Conservation (phyloP, 2,888 invertebrate genomes). For the Tubulanus polymorphus region DNA sequence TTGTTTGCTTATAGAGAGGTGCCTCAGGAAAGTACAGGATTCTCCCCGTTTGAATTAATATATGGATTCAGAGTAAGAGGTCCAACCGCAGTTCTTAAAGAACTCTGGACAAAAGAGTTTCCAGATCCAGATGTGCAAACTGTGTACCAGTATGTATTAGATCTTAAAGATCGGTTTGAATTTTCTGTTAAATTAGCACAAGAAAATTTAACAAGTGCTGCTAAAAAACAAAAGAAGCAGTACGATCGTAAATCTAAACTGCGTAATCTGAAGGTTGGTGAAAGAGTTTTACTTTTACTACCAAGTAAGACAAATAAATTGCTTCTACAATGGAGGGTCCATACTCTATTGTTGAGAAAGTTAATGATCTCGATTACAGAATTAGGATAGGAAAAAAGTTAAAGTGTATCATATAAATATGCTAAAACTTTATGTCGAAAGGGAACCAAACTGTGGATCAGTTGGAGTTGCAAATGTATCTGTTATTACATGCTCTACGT, state of each 20-base stretch:
- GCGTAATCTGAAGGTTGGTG: constrained; percentile 5
- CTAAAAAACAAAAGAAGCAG: constrained; percentile 4
- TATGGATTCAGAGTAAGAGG: not conserved
- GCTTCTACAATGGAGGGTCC: constrained; percentile 18
- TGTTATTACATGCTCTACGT: too few relatives aligned
- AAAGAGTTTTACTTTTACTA: constrained; percentile 11
- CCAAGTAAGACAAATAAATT: constrained; percentile 14
- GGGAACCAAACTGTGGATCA: too few relatives aligned
- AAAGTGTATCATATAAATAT: constrained; percentile 9
- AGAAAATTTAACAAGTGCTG: constrained; percentile 8
- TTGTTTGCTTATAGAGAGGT: constrained; percentile 22
- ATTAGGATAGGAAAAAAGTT: constrained; percentile 9
- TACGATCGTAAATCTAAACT: constrained; percentile 8
- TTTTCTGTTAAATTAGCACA: constrained; percentile 10
- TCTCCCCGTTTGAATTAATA: not conserved
- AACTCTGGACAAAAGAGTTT: not conserved
- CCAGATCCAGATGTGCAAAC: not conserved
- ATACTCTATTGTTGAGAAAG: constrained; percentile 5
- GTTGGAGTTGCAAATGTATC: too few relatives aligned
- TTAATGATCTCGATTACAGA: constrained; percentile 9
- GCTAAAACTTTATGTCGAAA: constrained; percentile 7
- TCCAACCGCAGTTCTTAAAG: not conserved
- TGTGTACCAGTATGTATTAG: constrained; percentile 2
- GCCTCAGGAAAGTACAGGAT: not conserved
- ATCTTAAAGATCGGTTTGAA: not conserved